phyloP scores from a whole-genome alignment of 2,888 invertebrate species.

The Nasonovia ribisnigri region DNA sequence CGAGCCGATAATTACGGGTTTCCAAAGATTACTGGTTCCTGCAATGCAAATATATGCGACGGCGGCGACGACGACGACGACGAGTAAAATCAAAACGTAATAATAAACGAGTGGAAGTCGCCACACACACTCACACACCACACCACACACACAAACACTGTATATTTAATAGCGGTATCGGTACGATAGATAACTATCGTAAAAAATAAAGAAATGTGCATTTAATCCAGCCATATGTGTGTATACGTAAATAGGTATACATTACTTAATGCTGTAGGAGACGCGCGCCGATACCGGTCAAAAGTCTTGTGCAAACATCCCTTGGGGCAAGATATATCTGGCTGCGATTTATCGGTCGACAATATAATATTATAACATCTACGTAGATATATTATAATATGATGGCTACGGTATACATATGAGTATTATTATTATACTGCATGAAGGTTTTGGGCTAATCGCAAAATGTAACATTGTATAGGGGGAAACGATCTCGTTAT shows the following conservation, averaged over 20 bases:
- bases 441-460: background rate
- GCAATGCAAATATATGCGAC: constrained; percentile 40
- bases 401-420: background rate
- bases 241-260: background rate
- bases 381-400: background rate
- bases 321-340: constrained; percentile 22
- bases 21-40: constrained; percentile 31
- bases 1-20: constrained; percentile 52
- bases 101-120: constrained; percentile 40
- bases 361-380: background rate
- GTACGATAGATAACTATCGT: constrained; percentile 30
- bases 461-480: background rate
- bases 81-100: constrained; percentile 41
- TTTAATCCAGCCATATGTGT: background rate
- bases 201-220: background rate
- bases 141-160: background rate
- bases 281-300: constrained; percentile 19
- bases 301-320: constrained; percentile 43
- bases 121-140: background rate
- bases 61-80: constrained; percentile 4
- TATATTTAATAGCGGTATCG: background rate
- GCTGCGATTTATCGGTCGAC: constrained; percentile 14
- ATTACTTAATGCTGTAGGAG: constrained; percentile 14
- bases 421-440: background rate
- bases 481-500: background rate